Evolutionary conservation across 1,140 invertebrate genomes (phyloP), one percentile per base, ranked within the genome.

Genomic region (Drosophila rhopaloa): DNA sequence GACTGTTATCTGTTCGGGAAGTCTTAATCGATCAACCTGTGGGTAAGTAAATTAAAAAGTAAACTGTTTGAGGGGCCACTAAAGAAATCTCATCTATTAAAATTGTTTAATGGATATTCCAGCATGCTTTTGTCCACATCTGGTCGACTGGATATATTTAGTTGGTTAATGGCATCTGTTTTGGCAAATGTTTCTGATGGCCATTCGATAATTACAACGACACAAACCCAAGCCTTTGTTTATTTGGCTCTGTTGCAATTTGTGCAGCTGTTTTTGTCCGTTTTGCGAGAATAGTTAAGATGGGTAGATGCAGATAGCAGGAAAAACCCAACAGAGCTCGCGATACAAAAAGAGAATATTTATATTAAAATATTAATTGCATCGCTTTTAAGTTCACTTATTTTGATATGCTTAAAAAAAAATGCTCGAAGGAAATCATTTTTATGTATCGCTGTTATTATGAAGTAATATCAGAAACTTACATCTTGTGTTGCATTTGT

Each of bases 141-240:
- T 66, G 61, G 40, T 53, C 35, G 37, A 7, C 4, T 43, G 19
- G 47, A 73, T 44, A 60, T 38, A 51, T 27, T 27, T 61, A 71
- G 59, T 75, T 78, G 65, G 47, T 71, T 71, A 72, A 19, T 48
- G 56, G 59, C 71, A 79, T 76, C 79, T 86, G 82, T 86, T 86
- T 75, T 88, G 62, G 32, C 78, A 66, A 79, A 75, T 76, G 84
- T 75, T 72, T 56, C 16, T 50, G 27, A 46, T 41, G 41, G 24
- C 37, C 37, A 57, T n/a, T 32, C 43, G 80, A 57, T 76, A 76
- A 82, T 70, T 75, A 61, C 70, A 76, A 63, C 82, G 62, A 79
- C 76, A 54, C 77, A 72, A 71, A 6, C 9, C 14, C 65, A 68
- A 68, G 60, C 13, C 65, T 61, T 76, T 53, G 54, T 47, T 72